These are phyloP conservation scores for Pan troglodytes DNA, from an alignment of 2,113 vertebrate species.

Conservation along the genomic window NHGRI_mPanTro3-v2.1_pri NC_072421.2:42325001-42325500, in stretches of 20 bases:
- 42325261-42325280: not conserved
- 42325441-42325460: not conserved
- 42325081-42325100: not conserved
- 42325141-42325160: constrained; percentile 19
- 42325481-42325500: constrained; percentile 37
- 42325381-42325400: constrained; percentile 28
- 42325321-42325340: constrained; percentile 33
- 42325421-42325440: constrained; percentile 4
- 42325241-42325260: constrained; percentile 29
- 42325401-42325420: constrained; percentile 33
- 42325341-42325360: constrained; percentile 5
- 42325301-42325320: constrained; percentile 2
- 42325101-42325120: not conserved
- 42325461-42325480: not conserved
- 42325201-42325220: not conserved
- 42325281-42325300: constrained; percentile 41
- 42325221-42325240: not conserved
- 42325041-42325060: not conserved
- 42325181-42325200: not conserved
- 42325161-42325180: constrained; percentile 32
- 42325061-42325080: not conserved
- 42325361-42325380: not conserved
- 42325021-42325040: constrained; percentile 29
- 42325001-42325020: constrained; percentile 51
- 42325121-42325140: not conserved